phyloP scores from a whole-genome alignment of 1,140 invertebrate genomes.

The Homarus americanus region DNA sequence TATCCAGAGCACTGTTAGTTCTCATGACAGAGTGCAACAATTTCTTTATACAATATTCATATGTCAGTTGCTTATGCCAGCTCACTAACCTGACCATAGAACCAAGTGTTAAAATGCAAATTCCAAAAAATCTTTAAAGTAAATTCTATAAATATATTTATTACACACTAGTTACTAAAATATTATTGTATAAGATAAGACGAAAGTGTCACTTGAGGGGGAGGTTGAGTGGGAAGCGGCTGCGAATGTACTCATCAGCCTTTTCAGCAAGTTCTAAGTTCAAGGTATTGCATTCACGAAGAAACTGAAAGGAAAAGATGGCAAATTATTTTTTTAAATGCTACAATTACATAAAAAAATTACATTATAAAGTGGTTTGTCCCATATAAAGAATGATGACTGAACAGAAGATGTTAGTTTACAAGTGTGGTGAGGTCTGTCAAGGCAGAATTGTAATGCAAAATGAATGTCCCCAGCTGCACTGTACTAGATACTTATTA shows the following conservation, averaged over 20 bases:
- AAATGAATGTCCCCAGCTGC: too few species aligned
- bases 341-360: too few species aligned
- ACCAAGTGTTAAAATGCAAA: background rate
- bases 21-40: constrained; percentile 9
- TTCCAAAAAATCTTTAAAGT: background rate
- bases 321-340: too few species aligned
- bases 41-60: background rate
- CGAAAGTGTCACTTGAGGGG: background rate
- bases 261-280: background rate
- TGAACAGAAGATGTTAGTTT: too few species aligned
- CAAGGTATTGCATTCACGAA: constrained; percentile 6
- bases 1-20: background rate
- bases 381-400: too few species aligned
- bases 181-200: background rate
- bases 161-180: background rate
- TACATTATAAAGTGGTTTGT: too few species aligned
- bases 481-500: too few species aligned
- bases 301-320: constrained; percentile 36
- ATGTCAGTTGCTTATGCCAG: background rate
- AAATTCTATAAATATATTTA: background rate
- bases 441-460: too few species aligned
- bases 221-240: constrained; percentile 20
- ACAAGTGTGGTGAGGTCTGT: too few species aligned
- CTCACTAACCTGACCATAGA: constrained; percentile 4
- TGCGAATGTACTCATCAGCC: background rate